Evolutionary conservation across 2,113 vertebrate species (phyloP), one percentile per base, ranked within the genome.

Genomic region (Peromyscus maniculatus): DNA sequence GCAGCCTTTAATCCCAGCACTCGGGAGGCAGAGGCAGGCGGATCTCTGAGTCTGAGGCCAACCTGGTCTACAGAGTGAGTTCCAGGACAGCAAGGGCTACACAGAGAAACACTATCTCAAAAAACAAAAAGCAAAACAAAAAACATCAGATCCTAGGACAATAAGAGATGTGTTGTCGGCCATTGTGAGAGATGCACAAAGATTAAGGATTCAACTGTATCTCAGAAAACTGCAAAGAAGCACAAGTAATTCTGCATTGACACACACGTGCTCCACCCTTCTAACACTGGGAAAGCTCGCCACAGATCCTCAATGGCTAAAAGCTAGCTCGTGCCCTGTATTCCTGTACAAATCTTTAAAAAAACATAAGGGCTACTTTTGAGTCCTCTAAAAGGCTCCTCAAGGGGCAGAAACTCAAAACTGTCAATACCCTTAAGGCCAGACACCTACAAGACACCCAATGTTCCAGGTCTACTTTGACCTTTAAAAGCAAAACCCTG

Each of bases 101-200:
- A 59, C 1, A 7, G n/a, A 28, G 59, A 84, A 64, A 64, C 57
- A 3, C 82, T 64, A n/a, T 43, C 82, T 64, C 3, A 0, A 39
- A 59, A 24, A 82, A 82, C 55, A 59, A n/a, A n/a, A 79, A 15
- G 6, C 74, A 52, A 66, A 83, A 83, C 36, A 59, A 59, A 13
- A 43, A 94, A 80, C 43, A 91, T 28, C 66, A 2, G 69, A 62
- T 33, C 22, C 87, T 11, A 57, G 82, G 55, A 96, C 94, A 96
- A 33, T 72, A 67, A 71, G 74, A 77, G 72, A 66, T 36, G 36
- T 77, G 59, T 90, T 77, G 59, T 90, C 10, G 90, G 39, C 82
- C 75, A 39, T 39, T 0, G 0, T 31, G 62, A 95, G 66, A 75
- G 77, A 92, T 2, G 5, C 43, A 62, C 59, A 93, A 9, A 84